Evolutionary conservation across 1,140 invertebrate genomes (phyloP).

Genomic region (Psilanteris sp.): DNA sequence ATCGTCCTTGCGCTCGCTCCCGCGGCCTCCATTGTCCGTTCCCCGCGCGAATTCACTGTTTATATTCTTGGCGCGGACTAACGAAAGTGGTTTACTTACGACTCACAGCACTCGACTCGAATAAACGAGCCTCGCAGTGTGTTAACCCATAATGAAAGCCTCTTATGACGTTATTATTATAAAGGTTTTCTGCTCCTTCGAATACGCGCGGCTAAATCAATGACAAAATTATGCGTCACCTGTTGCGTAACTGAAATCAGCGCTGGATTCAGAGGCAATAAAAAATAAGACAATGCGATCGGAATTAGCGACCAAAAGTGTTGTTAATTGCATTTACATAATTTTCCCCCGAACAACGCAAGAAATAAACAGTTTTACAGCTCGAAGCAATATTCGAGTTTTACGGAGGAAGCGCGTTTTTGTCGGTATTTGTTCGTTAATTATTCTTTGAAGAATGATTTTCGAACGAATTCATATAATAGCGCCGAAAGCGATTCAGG

Average conservation of each 20-base stretch:
- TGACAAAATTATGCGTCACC: neutral
- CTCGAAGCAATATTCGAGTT: slow-evolving; percentile 7
- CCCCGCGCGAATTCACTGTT: slow-evolving; percentile 56
- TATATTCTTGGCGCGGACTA: slow-evolving; percentile 43
- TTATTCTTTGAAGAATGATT: too few relatives aligned
- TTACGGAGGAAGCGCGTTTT: neutral
- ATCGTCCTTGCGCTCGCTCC: slow-evolving; percentile 77
- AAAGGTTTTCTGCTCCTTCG: slow-evolving; percentile 1
- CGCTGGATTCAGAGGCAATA: neutral
- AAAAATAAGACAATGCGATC: slow-evolving; percentile 25
- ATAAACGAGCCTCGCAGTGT: slow-evolving; percentile 29
- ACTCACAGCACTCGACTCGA: slow-evolving; percentile 23
- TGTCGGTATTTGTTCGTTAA: neutral
- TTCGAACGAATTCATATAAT: too few relatives aligned
- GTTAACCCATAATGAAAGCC: slow-evolving; percentile 63
- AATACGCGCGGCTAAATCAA: neutral
- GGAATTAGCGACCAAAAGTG: slow-evolving; percentile 24
- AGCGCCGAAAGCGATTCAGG: too few relatives aligned
- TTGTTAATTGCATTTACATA: slow-evolving; percentile 34
- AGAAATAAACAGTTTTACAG: slow-evolving; percentile 32
- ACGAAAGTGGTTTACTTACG: slow-evolving; percentile 74
- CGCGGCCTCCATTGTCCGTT: slow-evolving; percentile 74
- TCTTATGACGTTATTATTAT: slow-evolving; percentile 35
- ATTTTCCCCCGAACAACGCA: slow-evolving; percentile 22
- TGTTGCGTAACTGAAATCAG: too few relatives aligned